phyloP scores from a whole-genome alignment of 2,797 vertebrate genomes.

The Notamacropus eugenii region DNA sequence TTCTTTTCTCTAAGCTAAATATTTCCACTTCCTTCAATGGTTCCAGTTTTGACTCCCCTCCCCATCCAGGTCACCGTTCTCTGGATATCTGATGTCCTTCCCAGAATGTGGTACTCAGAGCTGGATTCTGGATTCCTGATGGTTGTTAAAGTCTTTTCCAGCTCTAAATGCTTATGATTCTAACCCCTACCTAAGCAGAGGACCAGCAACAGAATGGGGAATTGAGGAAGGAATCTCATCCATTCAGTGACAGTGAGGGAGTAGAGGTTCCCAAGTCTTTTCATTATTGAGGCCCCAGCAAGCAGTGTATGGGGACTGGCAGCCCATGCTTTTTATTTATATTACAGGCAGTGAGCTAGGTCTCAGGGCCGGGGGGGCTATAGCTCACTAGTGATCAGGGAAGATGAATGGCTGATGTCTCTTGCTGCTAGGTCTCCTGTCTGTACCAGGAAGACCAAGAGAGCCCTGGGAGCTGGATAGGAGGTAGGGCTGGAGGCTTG shows the following conservation, averaged over 20 bases:
- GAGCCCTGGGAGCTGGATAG: background rate
- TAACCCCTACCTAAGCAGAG: background rate
- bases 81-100: background rate
- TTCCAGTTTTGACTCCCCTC: background rate
- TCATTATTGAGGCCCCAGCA: constrained; percentile 39
- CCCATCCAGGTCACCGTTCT: background rate
- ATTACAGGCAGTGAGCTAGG: background rate
- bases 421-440: background rate
- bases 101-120: background rate
- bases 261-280: background rate
- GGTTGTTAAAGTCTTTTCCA: background rate
- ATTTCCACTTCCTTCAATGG: background rate
- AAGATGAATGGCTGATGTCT: constrained; percentile 49
- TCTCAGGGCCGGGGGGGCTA: constrained; percentile 12
- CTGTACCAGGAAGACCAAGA: background rate
- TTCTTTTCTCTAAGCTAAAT: constrained; percentile 1
- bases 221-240: background rate
- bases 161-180: background rate
- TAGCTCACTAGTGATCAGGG: background rate
- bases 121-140: background rate
- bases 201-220: background rate
- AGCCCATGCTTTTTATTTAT: background rate
- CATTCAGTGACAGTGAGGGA: background rate
- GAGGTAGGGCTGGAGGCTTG: background rate
- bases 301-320: constrained; percentile 17